Base-by-base conservation (phyloP, 2,797 vertebrate genomes). In the Pangasius mekongensis region DNA sequence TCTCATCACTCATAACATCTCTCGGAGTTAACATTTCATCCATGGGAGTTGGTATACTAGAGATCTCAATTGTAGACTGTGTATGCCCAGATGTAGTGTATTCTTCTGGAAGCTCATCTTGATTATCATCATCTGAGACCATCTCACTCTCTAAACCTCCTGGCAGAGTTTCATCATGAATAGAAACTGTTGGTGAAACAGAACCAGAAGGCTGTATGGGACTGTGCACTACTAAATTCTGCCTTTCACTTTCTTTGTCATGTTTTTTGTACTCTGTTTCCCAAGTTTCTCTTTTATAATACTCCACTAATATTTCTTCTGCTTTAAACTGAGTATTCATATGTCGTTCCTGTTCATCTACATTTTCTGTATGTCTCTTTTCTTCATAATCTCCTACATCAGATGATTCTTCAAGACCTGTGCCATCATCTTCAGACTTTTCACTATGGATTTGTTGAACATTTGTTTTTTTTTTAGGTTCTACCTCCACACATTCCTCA, bases 11-110 rank as follows among this genome's bases (percentile, higher is more conserved):
- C 96, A 97, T 96, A 86, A 98, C 94, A 74, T 99, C 97, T 0
- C 96, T 97, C 2, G 98, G 97, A 81, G 98, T 99, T 3, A 97
- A 97, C 98, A 99, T 99, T 90, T 97, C 98, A 93, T 99, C 98
- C 95, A 98, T 97, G 16, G 97, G 97, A 82, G 98, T 97, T 81
- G 98, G 97, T 91, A 98, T 97, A 92, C 97, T 98, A 80, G 97
- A 98, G 92, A 99, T 97, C 95, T 99, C 97, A 30, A 97, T 97
- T 62, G 97, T 98, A 24, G 98, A 99, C 89, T 98, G 97, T 60
- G 98, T 98, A 74, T 97, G 56, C 76, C 96, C 97, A 30, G 98
- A 98, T 60, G 95, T 97, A 91, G 97, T 98, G 92, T 96, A 97
- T 91, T 98, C 97, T 67, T 98, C 98, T 39, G 94, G 97, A 1